These are phyloP conservation scores for Morpho helenor DNA, from an alignment of 2,888 invertebrate species.

Conservation along the genomic window DNA sequence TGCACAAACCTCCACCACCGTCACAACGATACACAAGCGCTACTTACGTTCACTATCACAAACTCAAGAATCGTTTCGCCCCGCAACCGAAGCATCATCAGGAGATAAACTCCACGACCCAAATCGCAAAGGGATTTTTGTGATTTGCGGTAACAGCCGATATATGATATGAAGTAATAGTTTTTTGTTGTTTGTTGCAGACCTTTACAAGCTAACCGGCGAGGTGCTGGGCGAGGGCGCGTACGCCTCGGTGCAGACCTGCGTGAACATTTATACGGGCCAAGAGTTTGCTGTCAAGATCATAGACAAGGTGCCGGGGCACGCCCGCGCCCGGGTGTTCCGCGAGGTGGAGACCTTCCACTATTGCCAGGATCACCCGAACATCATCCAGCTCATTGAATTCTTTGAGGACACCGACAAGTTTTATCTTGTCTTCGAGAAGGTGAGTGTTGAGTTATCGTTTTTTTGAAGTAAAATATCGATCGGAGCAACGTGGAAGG, in stretches of 20 bases:
- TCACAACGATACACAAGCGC: too few relatives aligned
- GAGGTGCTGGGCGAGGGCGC: constrained; percentile 98
- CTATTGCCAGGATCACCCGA: constrained; percentile 97
- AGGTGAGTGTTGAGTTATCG: constrained; percentile 72
- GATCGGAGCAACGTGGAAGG: too few relatives aligned
- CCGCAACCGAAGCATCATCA: too few relatives aligned
- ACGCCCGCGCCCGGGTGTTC: constrained; percentile 96
- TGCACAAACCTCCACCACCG: too few relatives aligned
- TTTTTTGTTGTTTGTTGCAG: constrained; percentile 79
- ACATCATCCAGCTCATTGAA: constrained; percentile 98
- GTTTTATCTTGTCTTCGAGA: constrained; percentile 99
- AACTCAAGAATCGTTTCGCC: too few relatives aligned
- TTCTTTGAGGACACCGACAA: constrained; percentile 98
- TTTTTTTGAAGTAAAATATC: not conserved
- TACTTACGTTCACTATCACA: too few relatives aligned
- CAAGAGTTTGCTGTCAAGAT: constrained; percentile 98
- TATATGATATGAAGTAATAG: too few relatives aligned
- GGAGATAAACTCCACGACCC: too few relatives aligned
- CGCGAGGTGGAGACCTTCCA: constrained; percentile 99
- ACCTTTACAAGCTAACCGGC: constrained; percentile 96
- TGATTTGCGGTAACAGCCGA: too few relatives aligned
- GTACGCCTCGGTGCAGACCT: constrained; percentile 97
- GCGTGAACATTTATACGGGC: constrained; percentile 93
- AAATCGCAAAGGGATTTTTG: too few relatives aligned
- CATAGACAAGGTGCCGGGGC: constrained; percentile 96